Evolutionary conservation across 2,797 vertebrate genomes (phyloP), one percentile per base, ranked within the genome.

Genomic region (Odontamblyopus lacepedii): DNA sequence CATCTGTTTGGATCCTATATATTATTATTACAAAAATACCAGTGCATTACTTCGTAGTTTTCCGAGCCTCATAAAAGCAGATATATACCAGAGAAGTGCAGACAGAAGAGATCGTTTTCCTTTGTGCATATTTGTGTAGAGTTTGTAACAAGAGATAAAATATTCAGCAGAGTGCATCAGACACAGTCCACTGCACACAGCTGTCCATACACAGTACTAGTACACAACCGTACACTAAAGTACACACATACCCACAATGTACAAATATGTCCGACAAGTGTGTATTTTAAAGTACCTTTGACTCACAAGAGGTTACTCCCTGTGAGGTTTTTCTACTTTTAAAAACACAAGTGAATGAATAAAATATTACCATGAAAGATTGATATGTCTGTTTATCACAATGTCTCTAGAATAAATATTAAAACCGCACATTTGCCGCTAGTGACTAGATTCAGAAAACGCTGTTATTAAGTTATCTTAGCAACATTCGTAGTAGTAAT

Each of bases 161-260:
- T 90, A 92, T 92, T 93, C 82, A 92, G 71, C 80, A 72, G 76
- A 78, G 76, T 78, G 80, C 89, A 89, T 91, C 89, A 86, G 83
- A 81, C 80, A 82, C 85, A 88, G 84, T 85, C 78, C 86, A 83
- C 78, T 83, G 88, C 87, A 70, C 85, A 85, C 86, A 85, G 82
- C 88, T 90, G 86, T 90, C 91, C 91, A 84, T 80, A 75, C 71
- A 75, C 41, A 83, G 55, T 72, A 60, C 70, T 53, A 44, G 27
- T 60, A 77, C 57, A 78, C 44, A 48, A 48, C 15, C 23, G 65
- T 61, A 76, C n/a, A 76, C 55, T 69, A 30, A 26, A 57, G 55
- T 27, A 57, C 55, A 57, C 55, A 12, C 11, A 57, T 4, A 57
- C 55, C 19, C 63, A 70, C 35, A 53, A 64, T 44, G 57, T 64